Conservation (phyloP, 2,888 invertebrate genomes). For the Nemotelus pantherinus region DNA sequence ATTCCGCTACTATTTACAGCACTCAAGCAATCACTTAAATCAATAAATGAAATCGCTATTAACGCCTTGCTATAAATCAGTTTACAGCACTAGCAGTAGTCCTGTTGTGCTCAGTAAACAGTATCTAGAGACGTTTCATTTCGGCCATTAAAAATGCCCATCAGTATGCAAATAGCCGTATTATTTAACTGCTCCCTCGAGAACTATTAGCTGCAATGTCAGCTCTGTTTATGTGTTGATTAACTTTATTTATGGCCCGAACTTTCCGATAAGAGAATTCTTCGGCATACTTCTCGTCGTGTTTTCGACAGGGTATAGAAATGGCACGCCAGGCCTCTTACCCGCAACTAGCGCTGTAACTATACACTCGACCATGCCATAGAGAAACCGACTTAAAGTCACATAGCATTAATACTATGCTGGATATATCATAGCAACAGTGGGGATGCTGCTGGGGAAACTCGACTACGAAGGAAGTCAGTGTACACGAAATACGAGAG, state of each 20-base stretch:
- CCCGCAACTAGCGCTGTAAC: conserved; percentile 2
- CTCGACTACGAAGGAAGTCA: not conserved
- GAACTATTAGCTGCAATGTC: conserved; percentile 42
- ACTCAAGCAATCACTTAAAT: conserved; percentile 32
- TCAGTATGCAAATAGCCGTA: conserved; percentile 43
- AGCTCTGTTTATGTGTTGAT: conserved; percentile 44
- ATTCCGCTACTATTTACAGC: not conserved
- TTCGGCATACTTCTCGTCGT: not conserved
- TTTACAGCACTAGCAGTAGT: conserved; percentile 25
- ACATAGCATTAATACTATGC: conserved; percentile 33
- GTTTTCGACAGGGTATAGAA: conserved; percentile 4
- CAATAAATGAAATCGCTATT: conserved; percentile 34
- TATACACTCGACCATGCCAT: not conserved
- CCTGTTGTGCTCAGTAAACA: conserved; percentile 16
- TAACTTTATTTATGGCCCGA: conserved; percentile 42
- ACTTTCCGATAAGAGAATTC: conserved; percentile 41
- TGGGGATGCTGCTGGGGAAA: not conserved
- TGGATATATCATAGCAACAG: conserved; percentile 4
- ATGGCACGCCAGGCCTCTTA: not conserved
- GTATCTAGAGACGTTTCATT: conserved; percentile 37
- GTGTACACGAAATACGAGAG: not conserved
- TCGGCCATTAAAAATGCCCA: conserved; percentile 40
- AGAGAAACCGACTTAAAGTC: not conserved
- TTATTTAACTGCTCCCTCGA: conserved; percentile 37
- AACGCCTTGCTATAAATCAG: conserved; percentile 32